Base-by-base conservation (phyloP, 2,113 vertebrate species). In the Nanorana parkeri region DNA sequence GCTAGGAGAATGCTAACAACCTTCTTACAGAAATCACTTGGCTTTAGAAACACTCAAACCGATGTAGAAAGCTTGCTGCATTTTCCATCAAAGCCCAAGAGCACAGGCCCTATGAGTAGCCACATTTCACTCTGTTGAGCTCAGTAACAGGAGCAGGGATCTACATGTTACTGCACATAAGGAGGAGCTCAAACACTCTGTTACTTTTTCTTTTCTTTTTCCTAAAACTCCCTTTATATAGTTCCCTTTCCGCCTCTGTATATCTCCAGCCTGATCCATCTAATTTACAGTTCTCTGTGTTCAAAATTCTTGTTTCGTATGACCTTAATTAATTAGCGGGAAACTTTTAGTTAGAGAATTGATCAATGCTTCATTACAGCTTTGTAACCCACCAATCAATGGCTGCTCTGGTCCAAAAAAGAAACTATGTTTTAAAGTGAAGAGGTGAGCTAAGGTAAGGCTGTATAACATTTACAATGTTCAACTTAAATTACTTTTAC, bases 331-430 rank as follows among this genome's bases (percentile, higher is more conserved):
- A 83, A 68, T 55, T n/a, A 76, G 23, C 64, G 41, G 72, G 80
- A 76, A 83, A 66, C 52, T 74, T 74, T 67, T 47, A 36, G 4
- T 76, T 76, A 67, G 23, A 68, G 17, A 67, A 76, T 76, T 68
- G 80, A 83, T 83, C 71, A 29, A 83, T 83, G 71, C 52, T 23
- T 83, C 80, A 83, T 83, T 83, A 83, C 52, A 68, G 63, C 71
- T 68, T 63, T 82, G 71, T 68, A 68, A 83, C 52, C n/a, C 47
- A 15, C 61, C 80, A 83, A 83, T 83, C 72, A 83, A 83, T 83
- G 80, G 20, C 72, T 75, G 23, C 8, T 76, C 32, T 60, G 80
- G 51, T 76, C 68, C 47, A 24, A 28, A 58, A 68, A 74, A 81
- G 24, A 29, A n/a, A 5, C n/a, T 20, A 24, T 52, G 54, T 23